Evolutionary conservation across 2,888 invertebrate genomes (phyloP).

Genomic region (Kryphioiulus occultus): DNA sequence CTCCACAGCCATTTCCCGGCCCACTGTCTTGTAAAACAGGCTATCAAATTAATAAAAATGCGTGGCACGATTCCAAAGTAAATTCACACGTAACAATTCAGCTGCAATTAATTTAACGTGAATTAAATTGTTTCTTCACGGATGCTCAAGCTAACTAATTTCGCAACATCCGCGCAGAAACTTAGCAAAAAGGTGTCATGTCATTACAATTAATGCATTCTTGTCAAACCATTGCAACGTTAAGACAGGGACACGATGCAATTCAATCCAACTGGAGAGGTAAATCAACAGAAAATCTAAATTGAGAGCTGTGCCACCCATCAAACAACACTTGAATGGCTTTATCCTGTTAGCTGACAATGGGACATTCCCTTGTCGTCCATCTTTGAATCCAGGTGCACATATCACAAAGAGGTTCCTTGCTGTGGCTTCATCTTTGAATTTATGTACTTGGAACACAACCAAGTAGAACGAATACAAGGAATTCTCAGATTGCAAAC

Average conservation of each 20-base stretch:
- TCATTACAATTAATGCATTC: background rate
- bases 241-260: background rate
- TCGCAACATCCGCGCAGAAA: background rate
- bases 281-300: too few species aligned
- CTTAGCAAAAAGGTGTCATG: background rate
- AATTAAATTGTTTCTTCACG: background rate
- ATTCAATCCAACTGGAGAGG: too few species aligned
- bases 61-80: background rate
- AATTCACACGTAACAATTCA: background rate
- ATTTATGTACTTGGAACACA: too few species aligned
- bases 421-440: too few species aligned
- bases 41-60: background rate
- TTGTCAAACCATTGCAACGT: background rate
- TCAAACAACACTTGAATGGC: too few species aligned
- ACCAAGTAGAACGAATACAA: too few species aligned
- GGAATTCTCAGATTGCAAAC: too few species aligned
- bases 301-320: too few species aligned
- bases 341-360: too few species aligned
- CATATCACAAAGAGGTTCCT: too few species aligned
- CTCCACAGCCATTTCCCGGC: background rate
- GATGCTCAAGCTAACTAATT: background rate
- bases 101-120: background rate
- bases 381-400: too few species aligned
- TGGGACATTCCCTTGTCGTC: too few species aligned
- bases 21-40: background rate